Evolutionary conservation across 2,888 invertebrate species (phyloP), one percentile per base, ranked within the genome.

Genomic region (Crepidodera aurea): DNA sequence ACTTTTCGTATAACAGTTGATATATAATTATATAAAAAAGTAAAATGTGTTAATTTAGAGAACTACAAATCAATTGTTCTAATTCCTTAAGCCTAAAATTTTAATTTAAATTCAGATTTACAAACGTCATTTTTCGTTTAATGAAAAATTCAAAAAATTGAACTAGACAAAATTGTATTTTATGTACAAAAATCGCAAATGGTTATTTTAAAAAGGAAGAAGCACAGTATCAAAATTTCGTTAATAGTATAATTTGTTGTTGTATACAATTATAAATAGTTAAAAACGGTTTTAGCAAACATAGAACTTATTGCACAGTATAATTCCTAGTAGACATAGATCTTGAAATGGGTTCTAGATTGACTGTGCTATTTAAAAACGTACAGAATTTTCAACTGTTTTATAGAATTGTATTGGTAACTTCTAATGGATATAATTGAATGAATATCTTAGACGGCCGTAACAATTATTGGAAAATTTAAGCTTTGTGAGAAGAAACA

Each of bases 11-110:
- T 65, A 67, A 67, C 67, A 67, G 56, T 61, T 62, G 55, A 67
- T 62, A 67, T 60, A 61, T 62, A 64, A 64, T 54, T 70, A 68
- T 71, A 66, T 70, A 68, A 71, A 72, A 70, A 69, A 68, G 66
- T 66, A 66, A 62, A 56, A 40, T 65, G 66, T 66, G 61, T 61
- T 61, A 64, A 68, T 66, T 65, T 67, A 56, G 65, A 71, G 66
- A 64, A 64, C 69, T 69, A 69, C 66, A 67, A 67, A 69, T 67
- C 59, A 57, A 60, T 67, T 67, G 65, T 66, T 60, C 68, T 68
- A 68, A 62, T 51, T 51, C 34, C 61, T 66, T 68, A 64, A 51
- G 48, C 40, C 62, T 68, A 66, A 53, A 68, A 59, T 64, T n/a
- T 67, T 57, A 60, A 56, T 44, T 44, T 53, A 53, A 25, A 12